Percentiles rank a stretch among this genome's conserved stretches.
These are phyloP conservation scores for Panulirus ornatus DNA, from an alignment of 1,140 invertebrate species.

Conservation along the genomic window DNA sequence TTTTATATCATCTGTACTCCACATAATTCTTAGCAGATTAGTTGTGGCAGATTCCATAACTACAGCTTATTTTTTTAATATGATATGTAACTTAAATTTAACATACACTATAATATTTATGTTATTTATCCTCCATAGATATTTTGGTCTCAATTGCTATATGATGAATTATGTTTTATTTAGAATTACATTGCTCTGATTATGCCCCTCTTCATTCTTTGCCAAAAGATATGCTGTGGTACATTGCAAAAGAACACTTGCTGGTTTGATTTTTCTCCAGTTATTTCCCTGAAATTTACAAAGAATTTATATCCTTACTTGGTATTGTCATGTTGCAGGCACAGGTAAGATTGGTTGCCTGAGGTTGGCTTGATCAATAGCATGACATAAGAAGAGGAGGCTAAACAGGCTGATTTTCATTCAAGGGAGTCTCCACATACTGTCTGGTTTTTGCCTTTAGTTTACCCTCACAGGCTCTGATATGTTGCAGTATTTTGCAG, in stretches of 20 bases:
- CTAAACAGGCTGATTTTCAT: neutral
- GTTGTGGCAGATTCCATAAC: no score
- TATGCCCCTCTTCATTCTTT: neutral
- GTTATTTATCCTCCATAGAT: no score
- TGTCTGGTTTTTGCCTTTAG: neutral
- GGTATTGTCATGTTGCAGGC: neutral
- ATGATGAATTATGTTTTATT: no score
- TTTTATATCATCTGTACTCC: no score
- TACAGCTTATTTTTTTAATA: no score
- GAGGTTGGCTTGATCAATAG: slow-evolving; percentile 2
- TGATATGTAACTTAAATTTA: no score
- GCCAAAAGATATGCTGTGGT: neutral
- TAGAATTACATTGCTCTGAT: no score
- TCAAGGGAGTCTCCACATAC: neutral
- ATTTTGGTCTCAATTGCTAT: no score
- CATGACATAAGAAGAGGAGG: slow-evolving; percentile 1
- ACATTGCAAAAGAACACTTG: neutral
- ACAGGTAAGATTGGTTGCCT: slow-evolving; percentile 13
- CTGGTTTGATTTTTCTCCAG: neutral
- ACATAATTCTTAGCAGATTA: no score
- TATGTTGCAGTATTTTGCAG: neutral
- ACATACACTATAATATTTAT: no score
- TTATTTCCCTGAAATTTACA: neutral
- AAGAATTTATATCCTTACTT: neutral
- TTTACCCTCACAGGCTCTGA: neutral